Conservation (phyloP, 1,140 invertebrate species). For the Lysiphlebus fabarum region DNA sequence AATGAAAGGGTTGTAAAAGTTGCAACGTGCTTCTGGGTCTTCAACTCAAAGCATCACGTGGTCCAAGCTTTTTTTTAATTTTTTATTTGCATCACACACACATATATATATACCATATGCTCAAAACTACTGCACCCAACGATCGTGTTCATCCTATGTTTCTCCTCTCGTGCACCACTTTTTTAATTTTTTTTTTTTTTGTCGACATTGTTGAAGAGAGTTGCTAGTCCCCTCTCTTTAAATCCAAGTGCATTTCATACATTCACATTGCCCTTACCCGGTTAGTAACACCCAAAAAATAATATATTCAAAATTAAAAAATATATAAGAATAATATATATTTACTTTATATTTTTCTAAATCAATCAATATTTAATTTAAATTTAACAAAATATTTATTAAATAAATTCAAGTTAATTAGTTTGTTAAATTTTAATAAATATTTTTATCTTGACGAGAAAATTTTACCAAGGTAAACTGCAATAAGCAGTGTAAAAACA, state of each 20-base stretch:
- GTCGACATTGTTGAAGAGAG: slow-evolving; percentile 15
- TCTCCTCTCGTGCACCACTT: neutral
- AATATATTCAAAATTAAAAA: neutral
- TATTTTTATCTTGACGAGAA: too few species aligned
- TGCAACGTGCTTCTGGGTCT: slow-evolving; percentile 19
- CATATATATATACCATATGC: neutral
- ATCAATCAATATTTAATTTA: too few species aligned
- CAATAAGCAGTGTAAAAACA: slow-evolving; percentile 12
- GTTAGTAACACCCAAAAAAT: neutral
- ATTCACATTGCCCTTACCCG: too few species aligned
- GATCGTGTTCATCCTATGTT: slow-evolving; percentile 6
- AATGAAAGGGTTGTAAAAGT: slow-evolving; percentile 31
- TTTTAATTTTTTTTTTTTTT: slow-evolving; percentile 12
- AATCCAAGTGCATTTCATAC: slow-evolving; percentile 11
- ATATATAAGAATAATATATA: neutral
- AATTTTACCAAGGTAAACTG: neutral
- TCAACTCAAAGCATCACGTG: slow-evolving; percentile 10
- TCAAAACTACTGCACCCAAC: slow-evolving; percentile 9
- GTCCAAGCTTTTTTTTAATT: slow-evolving; percentile 5
- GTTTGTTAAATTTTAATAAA: too few species aligned
- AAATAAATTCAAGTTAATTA: too few species aligned
- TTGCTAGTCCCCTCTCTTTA: slow-evolving; percentile 1
- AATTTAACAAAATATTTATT: too few species aligned
- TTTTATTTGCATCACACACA: slow-evolving; percentile 1
- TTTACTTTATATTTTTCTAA: too few species aligned